phyloP scores from a whole-genome alignment of 2,797 vertebrate genomes.

The Merluccius polli region DNA sequence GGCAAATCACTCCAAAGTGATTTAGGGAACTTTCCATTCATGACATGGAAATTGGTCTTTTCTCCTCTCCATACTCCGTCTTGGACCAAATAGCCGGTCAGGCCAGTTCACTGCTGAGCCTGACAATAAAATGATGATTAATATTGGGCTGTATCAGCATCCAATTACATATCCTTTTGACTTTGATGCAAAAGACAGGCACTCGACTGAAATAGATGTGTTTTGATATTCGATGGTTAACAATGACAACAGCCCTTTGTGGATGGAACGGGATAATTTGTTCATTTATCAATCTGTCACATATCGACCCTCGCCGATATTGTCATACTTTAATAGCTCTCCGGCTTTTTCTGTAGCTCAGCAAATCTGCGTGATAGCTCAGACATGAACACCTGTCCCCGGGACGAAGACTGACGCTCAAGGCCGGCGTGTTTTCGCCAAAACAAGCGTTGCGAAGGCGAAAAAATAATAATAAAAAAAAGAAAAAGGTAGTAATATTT shows the following conservation, averaged over 20 bases:
- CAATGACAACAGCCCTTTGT: constrained; percentile 53
- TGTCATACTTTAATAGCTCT: constrained; percentile 50
- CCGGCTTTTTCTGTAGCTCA: constrained; percentile 56
- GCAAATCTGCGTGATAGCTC: constrained; percentile 48
- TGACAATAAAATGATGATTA: constrained; percentile 72
- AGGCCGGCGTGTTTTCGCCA: constrained; percentile 8
- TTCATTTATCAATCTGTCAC: constrained; percentile 72
- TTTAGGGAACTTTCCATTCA: constrained; percentile 94
- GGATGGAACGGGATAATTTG: constrained; percentile 57
- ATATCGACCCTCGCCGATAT: constrained; percentile 46
- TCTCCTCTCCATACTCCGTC: constrained; percentile 80
- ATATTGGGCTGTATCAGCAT: constrained; percentile 66
- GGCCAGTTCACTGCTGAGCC: constrained; percentile 58
- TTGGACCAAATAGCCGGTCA: constrained; percentile 62
- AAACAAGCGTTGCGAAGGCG: not conserved
- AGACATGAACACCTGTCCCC: constrained; percentile 33
- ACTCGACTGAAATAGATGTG: constrained; percentile 52
- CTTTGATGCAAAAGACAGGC: constrained; percentile 64
- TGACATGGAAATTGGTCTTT: constrained; percentile 87
- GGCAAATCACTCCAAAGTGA: constrained; percentile 86
- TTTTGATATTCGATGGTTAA: constrained; percentile 66
- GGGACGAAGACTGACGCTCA: constrained; percentile 53
- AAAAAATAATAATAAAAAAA: not conserved
- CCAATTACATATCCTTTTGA: constrained; percentile 65
- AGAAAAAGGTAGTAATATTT: not conserved